Percentiles rank a stretch among this genome's conserved stretches.
These are phyloP conservation scores for Chrysomallon squamiferum DNA, from an alignment of 1,140 invertebrate species.

Conservation along the genomic window DNA sequence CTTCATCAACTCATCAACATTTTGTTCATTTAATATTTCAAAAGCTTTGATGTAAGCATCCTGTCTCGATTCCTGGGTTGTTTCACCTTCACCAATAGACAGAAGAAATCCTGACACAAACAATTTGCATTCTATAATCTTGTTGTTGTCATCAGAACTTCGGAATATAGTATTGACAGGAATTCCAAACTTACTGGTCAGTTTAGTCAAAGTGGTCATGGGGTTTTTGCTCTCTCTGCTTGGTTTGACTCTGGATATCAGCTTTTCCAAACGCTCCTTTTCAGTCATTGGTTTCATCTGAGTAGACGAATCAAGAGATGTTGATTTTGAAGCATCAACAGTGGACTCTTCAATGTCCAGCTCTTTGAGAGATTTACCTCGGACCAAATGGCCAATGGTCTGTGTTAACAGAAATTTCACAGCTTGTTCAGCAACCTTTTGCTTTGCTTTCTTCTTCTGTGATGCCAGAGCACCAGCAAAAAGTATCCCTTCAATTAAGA, in stretches of 20 bases:
- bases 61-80: slow-evolving; percentile 24
- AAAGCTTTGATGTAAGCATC: slow-evolving; percentile 32
- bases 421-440: slow-evolving; percentile 27
- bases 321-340: not conserved
- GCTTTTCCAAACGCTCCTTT: slow-evolving; percentile 11
- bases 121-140: slow-evolving; percentile 25
- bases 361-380: slow-evolving; percentile 19
- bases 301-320: not conserved
- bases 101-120: slow-evolving; percentile 38
- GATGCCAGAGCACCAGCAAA: slow-evolving; percentile 17
- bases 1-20: slow-evolving; percentile 22
- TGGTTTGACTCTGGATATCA: slow-evolving; percentile 12
- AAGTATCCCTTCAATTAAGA: slow-evolving; percentile 22
- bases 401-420: slow-evolving; percentile 27
- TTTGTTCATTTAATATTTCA: slow-evolving; percentile 25
- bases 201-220: slow-evolving; percentile 30
- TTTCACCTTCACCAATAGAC: slow-evolving; percentile 23
- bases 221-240: slow-evolving; percentile 17
- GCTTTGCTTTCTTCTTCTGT: slow-evolving; percentile 24
- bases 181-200: slow-evolving; percentile 26
- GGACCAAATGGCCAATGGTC: slow-evolving; percentile 15
- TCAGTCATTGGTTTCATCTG: slow-evolving; percentile 5
- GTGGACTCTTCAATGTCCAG: slow-evolving; percentile 17
- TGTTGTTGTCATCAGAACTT: not conserved
- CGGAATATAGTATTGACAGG: slow-evolving; percentile 33